phyloP scores from a whole-genome alignment of 1,140 invertebrate species.

The Panagrolaimus sp. region DNA sequence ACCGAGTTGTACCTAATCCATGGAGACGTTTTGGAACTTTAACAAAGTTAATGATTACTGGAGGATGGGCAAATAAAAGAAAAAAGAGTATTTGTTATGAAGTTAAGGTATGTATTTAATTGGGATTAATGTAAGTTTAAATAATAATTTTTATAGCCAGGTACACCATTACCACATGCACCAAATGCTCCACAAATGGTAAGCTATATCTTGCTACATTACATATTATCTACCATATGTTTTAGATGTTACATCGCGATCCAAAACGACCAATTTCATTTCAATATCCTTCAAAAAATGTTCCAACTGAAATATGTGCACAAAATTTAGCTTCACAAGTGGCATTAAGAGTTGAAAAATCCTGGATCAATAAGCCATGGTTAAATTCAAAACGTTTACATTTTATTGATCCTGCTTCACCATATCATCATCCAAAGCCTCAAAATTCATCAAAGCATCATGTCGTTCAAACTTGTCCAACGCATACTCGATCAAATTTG shows the following conservation, averaged over 20 bases:
- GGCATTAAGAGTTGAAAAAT: neutral
- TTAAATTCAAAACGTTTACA: neutral
- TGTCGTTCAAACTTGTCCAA: too few relatives aligned
- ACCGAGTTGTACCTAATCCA: slow-evolving; percentile 1
- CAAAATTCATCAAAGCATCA: too few relatives aligned
- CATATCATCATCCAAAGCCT: too few relatives aligned
- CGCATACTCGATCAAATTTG: too few relatives aligned
- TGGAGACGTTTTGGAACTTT: neutral
- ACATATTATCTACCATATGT: too few relatives aligned
- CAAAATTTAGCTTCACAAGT: neutral
- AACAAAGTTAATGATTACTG: neutral
- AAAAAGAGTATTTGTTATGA: neutral
- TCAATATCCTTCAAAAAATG: neutral
- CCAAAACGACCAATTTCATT: neutral
- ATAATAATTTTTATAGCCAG: neutral
- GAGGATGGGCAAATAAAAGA: neutral
- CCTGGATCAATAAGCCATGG: neutral
- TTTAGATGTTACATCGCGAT: neutral
- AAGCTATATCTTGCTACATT: too few relatives aligned
- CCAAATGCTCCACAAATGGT: slow-evolving; percentile 6
- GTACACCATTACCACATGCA: neutral
- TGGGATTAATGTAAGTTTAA: neutral
- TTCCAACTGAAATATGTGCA: neutral
- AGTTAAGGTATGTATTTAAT: neutral
- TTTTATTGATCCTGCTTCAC: too few relatives aligned